Evolutionary conservation across 2,888 invertebrate genomes (phyloP).

Genomic region (Cheilosia impressa): DNA sequence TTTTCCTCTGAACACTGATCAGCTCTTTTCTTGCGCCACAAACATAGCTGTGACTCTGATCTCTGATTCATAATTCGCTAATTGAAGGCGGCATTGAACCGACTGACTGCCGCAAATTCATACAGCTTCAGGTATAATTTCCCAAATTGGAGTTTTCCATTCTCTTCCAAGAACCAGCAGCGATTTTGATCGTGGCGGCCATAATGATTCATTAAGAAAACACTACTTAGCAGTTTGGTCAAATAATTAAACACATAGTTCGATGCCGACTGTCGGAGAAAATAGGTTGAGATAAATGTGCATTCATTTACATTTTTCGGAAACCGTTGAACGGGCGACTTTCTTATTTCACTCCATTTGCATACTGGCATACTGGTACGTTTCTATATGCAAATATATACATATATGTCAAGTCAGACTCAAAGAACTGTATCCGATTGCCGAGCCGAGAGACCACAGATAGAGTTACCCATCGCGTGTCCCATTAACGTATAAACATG

Average conservation of each 20-base stretch:
- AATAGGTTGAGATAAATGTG: slow-evolving; percentile 46
- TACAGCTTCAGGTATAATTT: slow-evolving; percentile 35
- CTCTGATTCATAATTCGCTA: slow-evolving; percentile 61
- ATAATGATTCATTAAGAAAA: slow-evolving; percentile 34
- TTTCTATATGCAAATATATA: slow-evolving; percentile 53
- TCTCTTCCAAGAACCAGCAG: slow-evolving; percentile 18
- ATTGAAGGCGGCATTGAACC: slow-evolving; percentile 23
- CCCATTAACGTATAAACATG: slow-evolving; percentile 58
- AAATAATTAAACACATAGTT: slow-evolving; percentile 17
- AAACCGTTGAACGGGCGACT: slow-evolving; percentile 61
- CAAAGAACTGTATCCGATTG: slow-evolving; percentile 45
- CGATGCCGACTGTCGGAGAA: neutral
- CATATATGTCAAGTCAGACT: slow-evolving; percentile 14
- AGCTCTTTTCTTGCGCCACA: slow-evolving; percentile 21
- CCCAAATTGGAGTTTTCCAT: slow-evolving; percentile 61
- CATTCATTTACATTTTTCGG: slow-evolving; percentile 55
- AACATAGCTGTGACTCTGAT: slow-evolving; percentile 43
- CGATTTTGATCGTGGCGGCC: slow-evolving; percentile 23
- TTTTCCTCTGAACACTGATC: slow-evolving; percentile 8
- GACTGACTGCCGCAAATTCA: neutral
- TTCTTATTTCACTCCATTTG: slow-evolving; percentile 60
- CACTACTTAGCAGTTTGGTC: slow-evolving; percentile 43
- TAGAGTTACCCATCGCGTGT: slow-evolving; percentile 30
- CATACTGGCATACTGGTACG: slow-evolving; percentile 35
- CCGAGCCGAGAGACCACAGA: slow-evolving; percentile 15